These are phyloP conservation scores for Elysia crispata DNA, from an alignment of 2,888 invertebrate genomes.

Conservation along the genomic window DNA sequence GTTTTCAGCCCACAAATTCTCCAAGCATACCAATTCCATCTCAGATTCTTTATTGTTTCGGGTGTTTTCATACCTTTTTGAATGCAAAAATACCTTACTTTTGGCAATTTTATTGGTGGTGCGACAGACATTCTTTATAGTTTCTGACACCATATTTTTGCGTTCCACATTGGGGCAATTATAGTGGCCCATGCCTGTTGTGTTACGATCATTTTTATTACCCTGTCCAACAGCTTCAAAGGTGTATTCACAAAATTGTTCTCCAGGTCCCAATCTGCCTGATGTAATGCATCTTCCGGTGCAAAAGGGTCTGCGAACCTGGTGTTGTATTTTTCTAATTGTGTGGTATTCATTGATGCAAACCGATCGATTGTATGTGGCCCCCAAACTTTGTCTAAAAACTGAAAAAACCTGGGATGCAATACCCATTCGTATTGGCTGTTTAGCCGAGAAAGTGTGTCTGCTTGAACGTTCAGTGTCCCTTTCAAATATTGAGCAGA, in stretches of 20 bases:
- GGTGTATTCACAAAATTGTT: constrained; percentile 36
- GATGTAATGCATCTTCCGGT: constrained; percentile 12
- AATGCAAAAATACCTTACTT: background rate
- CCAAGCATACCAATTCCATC: background rate
- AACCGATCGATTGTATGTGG: constrained; percentile 36
- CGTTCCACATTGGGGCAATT: constrained; percentile 33
- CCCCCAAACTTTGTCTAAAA: constrained; percentile 32
- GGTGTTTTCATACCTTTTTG: background rate
- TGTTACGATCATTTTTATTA: background rate
- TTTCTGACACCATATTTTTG: constrained; percentile 2
- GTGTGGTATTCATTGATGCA: constrained; percentile 2
- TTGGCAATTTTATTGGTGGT: constrained; percentile 22
- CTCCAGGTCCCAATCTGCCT: constrained; percentile 23
- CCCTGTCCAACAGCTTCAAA: background rate
- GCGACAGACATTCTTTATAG: background rate
- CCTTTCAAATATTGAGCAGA: background rate
- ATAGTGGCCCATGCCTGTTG: constrained; percentile 27
- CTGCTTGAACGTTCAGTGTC: background rate
- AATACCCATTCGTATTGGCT: constrained; percentile 21
- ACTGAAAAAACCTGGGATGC: background rate
- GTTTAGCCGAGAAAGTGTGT: background rate
- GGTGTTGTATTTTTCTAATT: constrained; percentile 20
- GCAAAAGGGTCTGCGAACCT: constrained; percentile 11
- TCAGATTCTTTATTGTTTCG: background rate
- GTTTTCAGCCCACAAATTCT: background rate